Percentiles rank a stretch among this genome's conserved stretches.
Evolutionary conservation across 2,888 invertebrate genomes (phyloP).

Genomic region (Drosophila kanekoi): DNA sequence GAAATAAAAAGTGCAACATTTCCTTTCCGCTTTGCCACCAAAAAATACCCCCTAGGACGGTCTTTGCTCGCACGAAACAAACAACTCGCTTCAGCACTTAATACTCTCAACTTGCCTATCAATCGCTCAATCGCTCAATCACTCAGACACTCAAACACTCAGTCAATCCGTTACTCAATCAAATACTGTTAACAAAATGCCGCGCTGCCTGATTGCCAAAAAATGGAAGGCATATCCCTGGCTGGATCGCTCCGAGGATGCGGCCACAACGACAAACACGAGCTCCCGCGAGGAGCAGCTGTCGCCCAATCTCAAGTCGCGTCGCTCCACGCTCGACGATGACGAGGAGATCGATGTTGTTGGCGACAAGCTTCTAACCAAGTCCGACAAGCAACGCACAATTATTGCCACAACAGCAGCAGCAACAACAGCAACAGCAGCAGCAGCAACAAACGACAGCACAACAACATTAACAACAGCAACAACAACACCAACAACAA

Average conservation of each 20-base stretch:
- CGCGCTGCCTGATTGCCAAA: constrained; percentile 97
- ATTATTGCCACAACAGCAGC: constrained; percentile 37
- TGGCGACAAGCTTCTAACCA: constrained; percentile 88
- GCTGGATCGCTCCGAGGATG: constrained; percentile 88
- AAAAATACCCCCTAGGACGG: constrained; percentile 62
- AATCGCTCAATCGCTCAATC: constrained; percentile 40
- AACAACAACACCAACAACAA: constrained; percentile 41
- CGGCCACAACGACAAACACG: constrained; percentile 47
- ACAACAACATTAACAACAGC: constrained; percentile 58
- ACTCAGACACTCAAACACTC: constrained; percentile 8
- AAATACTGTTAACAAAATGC: constrained; percentile 87
- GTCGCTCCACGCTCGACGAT: constrained; percentile 86
- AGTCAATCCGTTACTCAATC: no score
- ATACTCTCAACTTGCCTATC: constrained; percentile 68
- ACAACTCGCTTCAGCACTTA: constrained; percentile 72
- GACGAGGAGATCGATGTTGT: constrained; percentile 95
- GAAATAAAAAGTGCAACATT: constrained; percentile 71
- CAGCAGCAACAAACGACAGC: constrained; percentile 56
- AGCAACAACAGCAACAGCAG: constrained; percentile 41
- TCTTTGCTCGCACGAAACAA: constrained; percentile 78
- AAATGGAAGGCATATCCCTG: constrained; percentile 96
- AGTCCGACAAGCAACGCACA: constrained; percentile 72
- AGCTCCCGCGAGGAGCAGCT: constrained; percentile 61
- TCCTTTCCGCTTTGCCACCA: constrained; percentile 78
- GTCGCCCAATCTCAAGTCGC: constrained; percentile 84